These are phyloP conservation scores for Pandemis corylana DNA, from an alignment of 2,888 invertebrate genomes.

Conservation along the genomic window DNA sequence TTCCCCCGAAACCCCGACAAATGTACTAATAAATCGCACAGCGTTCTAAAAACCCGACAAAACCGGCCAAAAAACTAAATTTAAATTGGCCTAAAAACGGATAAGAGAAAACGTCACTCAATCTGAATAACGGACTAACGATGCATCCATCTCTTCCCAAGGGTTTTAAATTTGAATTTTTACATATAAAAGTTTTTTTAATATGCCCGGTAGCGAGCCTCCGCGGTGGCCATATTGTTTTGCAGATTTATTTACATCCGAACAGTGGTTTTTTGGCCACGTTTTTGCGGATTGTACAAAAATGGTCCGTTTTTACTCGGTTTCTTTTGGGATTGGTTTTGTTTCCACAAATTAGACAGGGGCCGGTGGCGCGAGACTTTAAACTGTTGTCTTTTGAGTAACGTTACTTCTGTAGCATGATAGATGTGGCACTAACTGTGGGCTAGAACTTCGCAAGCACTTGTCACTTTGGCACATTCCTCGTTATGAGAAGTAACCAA, in stretches of 20 bases:
- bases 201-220: slow-evolving; percentile 48
- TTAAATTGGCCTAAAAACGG: slow-evolving; percentile 60
- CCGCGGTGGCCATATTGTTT: slow-evolving; percentile 75
- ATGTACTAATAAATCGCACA: slow-evolving; percentile 70
- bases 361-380: slow-evolving; percentile 47
- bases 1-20: slow-evolving; percentile 63
- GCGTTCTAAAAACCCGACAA: slow-evolving; percentile 72
- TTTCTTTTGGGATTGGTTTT: slow-evolving; percentile 62
- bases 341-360: slow-evolving; percentile 58
- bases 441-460: no score
- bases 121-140: slow-evolving; percentile 75
- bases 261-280: slow-evolving; percentile 67
- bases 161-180: slow-evolving; percentile 73
- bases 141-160: slow-evolving; percentile 74
- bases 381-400: neutral
- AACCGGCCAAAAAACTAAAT: slow-evolving; percentile 69
- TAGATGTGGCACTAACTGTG: no score
- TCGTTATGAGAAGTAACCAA: no score
- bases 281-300: slow-evolving; percentile 75
- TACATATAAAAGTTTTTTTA: slow-evolving; percentile 55
- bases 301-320: slow-evolving; percentile 65
- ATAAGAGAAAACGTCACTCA: slow-evolving; percentile 69
- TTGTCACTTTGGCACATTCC: no score
- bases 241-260: slow-evolving; percentile 76
- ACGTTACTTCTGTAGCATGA: no score